Base-by-base conservation (phyloP, 37 sponge, comb jelly and placozoan genomes). In the Beroe forskalii region DNA sequence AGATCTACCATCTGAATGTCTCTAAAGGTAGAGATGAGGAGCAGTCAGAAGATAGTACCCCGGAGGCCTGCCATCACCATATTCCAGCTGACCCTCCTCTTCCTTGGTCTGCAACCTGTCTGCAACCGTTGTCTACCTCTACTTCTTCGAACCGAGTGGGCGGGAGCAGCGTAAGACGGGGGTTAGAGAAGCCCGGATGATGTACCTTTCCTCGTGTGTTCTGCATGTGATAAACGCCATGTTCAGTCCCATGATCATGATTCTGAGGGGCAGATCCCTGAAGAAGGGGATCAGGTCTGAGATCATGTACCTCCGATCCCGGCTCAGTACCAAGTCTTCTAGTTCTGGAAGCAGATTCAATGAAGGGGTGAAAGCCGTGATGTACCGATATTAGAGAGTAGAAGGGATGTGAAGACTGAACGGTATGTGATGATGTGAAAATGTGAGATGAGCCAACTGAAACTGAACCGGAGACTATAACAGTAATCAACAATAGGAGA, bases 381-480 rank as follows among this genome's bases (percentile, higher is more conserved):
- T 69, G 36, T 69, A 69, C 72, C 28, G 72, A 69, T 69, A 69
- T 48, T 48, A n/a, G n/a, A n/a, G n/a, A n/a, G n/a, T n/a, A n/a
- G n/a, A n/a, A n/a, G n/a, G n/a, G n/a, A n/a, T n/a, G n/a, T n/a
- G n/a, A n/a, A n/a, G n/a, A n/a, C n/a, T n/a, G n/a, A n/a, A n/a
- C n/a, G n/a, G n/a, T n/a, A n/a, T n/a, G n/a, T n/a, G n/a, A n/a
- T n/a, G n/a, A n/a, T n/a, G n/a, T n/a, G n/a, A n/a, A n/a, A n/a
- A n/a, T n/a, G n/a, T n/a, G n/a, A n/a, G n/a, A n/a, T n/a, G n/a
- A n/a, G n/a, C n/a, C n/a, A n/a, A n/a, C n/a, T n/a, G n/a, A n/a
- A n/a, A n/a, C n/a, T n/a, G n/a, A n/a, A n/a, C n/a, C n/a, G n/a
- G n/a, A n/a, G n/a, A n/a, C n/a, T n/a, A n/a, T n/a, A n/a, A n/a